Base-by-base conservation (phyloP, 2,888 invertebrate species). In the Drosophila yooni region DNA sequence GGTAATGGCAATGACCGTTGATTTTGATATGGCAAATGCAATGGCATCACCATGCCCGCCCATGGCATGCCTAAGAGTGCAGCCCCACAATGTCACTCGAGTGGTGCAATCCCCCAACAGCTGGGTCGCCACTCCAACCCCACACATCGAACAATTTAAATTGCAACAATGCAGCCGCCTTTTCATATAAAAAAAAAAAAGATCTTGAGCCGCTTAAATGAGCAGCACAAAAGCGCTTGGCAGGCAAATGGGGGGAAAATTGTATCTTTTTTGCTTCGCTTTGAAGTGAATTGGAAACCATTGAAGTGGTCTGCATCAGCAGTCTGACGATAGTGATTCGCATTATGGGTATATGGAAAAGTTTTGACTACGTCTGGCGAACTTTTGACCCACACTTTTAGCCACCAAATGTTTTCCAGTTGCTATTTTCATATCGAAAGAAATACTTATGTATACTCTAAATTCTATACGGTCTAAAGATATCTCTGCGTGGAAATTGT, bases 241-340 rank as follows among this genome's bases (percentile, higher is more conserved):
- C 11, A 29, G 38, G 13, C 38, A 54, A 54, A 58, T 46, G 15
- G 15, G 7, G 15, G 29, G 38, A n/a, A 38, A 11, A 64, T 69
- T 65, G 70, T 65, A 54, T 52, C 59, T 65, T 62, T 59, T 60
- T 60, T 50, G 62, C 36, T 68, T 83, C 74, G 63, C 83, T 89
- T 84, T 88, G 79, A 88, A 89, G 85, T 85, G 79, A 54, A 69
- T 64, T 60, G 75, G 79, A 85, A 89, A 76, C 90, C 85, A 77
- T 89, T 85, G 70, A 85, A 89, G 85, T 85, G 88, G 88, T 84
- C 80, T 80, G 62, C 67, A 61, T 25, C 31, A 21, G 52, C 29
- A 33, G 25, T 51, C 58, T 15, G 40, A 43, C 50, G 29, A 67
- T 62, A 74, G 48, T 58, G 78, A 84, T 84, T 84, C 83, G 87